These are phyloP conservation scores for Apodemia hepburni DNA, from an alignment of 2,888 invertebrate species.

Conservation along the genomic window DNA sequence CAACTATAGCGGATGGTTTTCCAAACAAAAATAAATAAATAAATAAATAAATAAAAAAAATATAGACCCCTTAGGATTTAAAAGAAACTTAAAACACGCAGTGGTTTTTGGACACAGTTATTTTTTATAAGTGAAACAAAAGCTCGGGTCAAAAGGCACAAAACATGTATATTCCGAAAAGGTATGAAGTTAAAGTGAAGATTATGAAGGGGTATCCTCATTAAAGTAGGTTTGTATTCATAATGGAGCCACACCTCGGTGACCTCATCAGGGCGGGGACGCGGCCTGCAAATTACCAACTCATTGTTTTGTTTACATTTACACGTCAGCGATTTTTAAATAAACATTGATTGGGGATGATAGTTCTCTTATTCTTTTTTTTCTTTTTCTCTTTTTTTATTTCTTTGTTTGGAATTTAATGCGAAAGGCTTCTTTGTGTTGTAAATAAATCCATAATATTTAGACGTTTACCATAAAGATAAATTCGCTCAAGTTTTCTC, in stretches of 20 bases:
- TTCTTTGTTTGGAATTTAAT: too few relatives aligned
- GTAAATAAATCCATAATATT: too few relatives aligned
- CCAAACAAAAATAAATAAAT: too few relatives aligned
- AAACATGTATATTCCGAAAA: slow-evolving; percentile 2
- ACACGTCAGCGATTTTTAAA: slow-evolving; percentile 69
- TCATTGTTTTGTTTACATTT: slow-evolving; percentile 78
- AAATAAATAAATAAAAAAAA: too few relatives aligned
- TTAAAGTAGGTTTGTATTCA: slow-evolving; percentile 19
- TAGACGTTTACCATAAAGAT: too few relatives aligned
- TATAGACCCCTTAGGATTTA: too few relatives aligned
- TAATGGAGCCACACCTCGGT: slow-evolving; percentile 52
- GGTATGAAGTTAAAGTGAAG: slow-evolving; percentile 5
- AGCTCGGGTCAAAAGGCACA: background rate
- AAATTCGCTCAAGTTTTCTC: too few relatives aligned
- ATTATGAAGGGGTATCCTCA: slow-evolving; percentile 17
- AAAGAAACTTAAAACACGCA: too few relatives aligned
- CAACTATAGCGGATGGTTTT: too few relatives aligned
- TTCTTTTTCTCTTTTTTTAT: too few relatives aligned
- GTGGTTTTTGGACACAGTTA: too few relatives aligned
- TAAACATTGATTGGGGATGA: slow-evolving; percentile 36
- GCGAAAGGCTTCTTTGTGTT: too few relatives aligned
- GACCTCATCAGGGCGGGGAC: slow-evolving; percentile 55
- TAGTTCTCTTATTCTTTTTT: background rate
- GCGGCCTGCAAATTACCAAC: slow-evolving; percentile 56
- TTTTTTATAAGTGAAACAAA: background rate